Evolutionary conservation across 2,888 invertebrate species (phyloP).

Genomic region (Ophion obscuratus): DNA sequence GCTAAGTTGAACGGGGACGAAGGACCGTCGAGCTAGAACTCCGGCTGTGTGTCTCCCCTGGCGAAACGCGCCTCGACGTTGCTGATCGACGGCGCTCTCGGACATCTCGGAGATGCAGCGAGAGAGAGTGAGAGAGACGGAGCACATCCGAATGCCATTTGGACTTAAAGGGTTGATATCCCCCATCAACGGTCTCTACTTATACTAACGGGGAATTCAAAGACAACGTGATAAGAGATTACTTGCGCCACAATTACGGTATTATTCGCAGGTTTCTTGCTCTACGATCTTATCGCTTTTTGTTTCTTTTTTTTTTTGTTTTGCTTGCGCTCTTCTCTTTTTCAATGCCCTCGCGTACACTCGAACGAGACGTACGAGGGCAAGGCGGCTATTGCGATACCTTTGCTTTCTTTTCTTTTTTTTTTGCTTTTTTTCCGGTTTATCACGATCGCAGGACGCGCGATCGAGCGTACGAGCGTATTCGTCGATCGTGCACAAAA

Average conservation of each 20-base stretch:
- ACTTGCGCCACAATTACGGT: conserved; percentile 63
- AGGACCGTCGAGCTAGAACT: not conserved
- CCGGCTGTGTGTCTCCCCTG: conserved; percentile 69
- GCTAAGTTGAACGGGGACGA: conserved; percentile 40
- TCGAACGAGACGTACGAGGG: conserved; percentile 41
- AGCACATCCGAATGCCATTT: conserved; percentile 84
- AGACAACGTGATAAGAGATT: conserved; percentile 81
- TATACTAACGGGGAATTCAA: conserved; percentile 84
- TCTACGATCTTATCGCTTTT: conserved; percentile 59
- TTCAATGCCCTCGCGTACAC: conserved; percentile 19
- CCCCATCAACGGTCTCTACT: conserved; percentile 84
- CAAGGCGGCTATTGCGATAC: conserved; percentile 46
- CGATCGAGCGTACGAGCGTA: conserved; percentile 44
- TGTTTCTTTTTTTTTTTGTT: conserved; percentile 44
- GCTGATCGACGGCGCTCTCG: conserved; percentile 77
- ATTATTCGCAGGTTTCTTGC: conserved; percentile 64
- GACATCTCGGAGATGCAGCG: conserved; percentile 82
- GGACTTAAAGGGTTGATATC: conserved; percentile 82
- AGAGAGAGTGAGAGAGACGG: conserved; percentile 77
- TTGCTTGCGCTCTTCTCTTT: conserved; percentile 15
- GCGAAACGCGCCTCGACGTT: conserved; percentile 70
- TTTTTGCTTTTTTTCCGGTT: conserved; percentile 13
- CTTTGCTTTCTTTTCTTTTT: conserved; percentile 10
- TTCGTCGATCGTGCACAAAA: conserved; percentile 47
- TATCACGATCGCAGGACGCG: conserved; percentile 46